These are phyloP conservation scores for Periophthalmus magnuspinnatus DNA, from an alignment of 2,797 vertebrate species.

Conservation along the genomic window DNA sequence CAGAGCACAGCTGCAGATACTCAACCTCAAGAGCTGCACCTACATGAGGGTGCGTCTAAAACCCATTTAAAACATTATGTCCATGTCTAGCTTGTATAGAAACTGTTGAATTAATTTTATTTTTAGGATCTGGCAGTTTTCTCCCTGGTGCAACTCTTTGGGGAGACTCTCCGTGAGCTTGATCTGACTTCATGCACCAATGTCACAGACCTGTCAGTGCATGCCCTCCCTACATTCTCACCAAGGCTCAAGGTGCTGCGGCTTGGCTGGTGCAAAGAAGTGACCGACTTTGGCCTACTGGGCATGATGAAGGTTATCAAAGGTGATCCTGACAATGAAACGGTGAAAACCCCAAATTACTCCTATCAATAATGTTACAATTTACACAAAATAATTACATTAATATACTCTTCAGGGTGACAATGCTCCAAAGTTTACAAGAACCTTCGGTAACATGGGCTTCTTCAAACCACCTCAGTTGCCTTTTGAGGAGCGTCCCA, in stretches of 20 bases:
- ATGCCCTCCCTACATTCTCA: constrained; percentile 73
- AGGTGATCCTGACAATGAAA: constrained; percentile 44
- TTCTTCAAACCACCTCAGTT: constrained; percentile 80
- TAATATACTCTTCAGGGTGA: constrained; percentile 55
- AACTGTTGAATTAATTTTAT: neutral
- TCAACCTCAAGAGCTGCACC: constrained; percentile 81
- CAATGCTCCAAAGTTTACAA: constrained; percentile 74
- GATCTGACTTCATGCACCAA: constrained; percentile 82
- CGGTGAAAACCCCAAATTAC: constrained; percentile 51
- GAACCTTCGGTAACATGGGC: constrained; percentile 82
- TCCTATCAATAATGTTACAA: neutral
- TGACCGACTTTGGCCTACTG: constrained; percentile 84
- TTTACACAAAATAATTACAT: neutral
- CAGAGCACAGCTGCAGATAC: constrained; percentile 65
- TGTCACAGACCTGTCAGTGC: constrained; percentile 78
- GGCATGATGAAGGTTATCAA: constrained; percentile 71
- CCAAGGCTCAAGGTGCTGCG: constrained; percentile 72
- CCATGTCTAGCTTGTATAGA: neutral
- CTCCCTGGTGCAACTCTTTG: constrained; percentile 71
- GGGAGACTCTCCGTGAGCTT: constrained; percentile 71
- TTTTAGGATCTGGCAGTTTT: constrained; percentile 74
- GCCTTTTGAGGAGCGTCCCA: constrained; percentile 67
- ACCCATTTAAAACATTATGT: neutral
- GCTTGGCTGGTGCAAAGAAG: constrained; percentile 83
- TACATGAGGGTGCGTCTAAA: constrained; percentile 75